Evolutionary conservation across 1,140 invertebrate genomes (phyloP).

Genomic region (Pristionchus pacificus): DNA sequence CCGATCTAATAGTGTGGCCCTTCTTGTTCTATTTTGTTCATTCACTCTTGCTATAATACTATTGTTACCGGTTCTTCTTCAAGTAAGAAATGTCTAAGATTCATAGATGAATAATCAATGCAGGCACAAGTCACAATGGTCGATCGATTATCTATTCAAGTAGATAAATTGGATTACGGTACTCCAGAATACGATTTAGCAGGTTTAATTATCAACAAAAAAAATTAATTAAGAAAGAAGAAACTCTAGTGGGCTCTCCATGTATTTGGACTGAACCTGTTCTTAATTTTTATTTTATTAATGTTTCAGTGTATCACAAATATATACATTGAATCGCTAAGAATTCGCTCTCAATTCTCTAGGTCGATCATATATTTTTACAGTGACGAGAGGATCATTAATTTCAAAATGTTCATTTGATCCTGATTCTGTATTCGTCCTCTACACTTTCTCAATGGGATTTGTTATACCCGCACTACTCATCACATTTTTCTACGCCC

Average conservation of each 20-base stretch:
- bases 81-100: no score
- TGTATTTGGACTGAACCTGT: no score
- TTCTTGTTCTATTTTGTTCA: slow-evolving; percentile 44
- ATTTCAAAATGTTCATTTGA: slow-evolving; percentile 50
- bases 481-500: slow-evolving; percentile 51
- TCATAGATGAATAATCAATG: no score
- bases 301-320: no score
- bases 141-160: slow-evolving; percentile 16
- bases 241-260: no score
- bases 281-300: no score
- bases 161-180: no score
- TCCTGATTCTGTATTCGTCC: slow-evolving; percentile 44
- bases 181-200: neutral
- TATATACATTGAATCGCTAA: no score
- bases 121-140: slow-evolving; percentile 47
- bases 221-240: no score
- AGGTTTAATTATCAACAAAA: no score
- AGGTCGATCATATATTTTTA: slow-evolving; percentile 5
- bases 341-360: no score
- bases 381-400: slow-evolving; percentile 29
- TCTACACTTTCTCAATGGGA: slow-evolving; percentile 52
- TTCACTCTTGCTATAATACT: slow-evolving; percentile 47
- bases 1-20: slow-evolving; percentile 47
- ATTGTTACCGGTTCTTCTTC: slow-evolving; percentile 45
- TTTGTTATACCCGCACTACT: slow-evolving; percentile 50